Base-by-base conservation (phyloP, 2,113 vertebrate species). In the Microcebus murinus region DNA sequence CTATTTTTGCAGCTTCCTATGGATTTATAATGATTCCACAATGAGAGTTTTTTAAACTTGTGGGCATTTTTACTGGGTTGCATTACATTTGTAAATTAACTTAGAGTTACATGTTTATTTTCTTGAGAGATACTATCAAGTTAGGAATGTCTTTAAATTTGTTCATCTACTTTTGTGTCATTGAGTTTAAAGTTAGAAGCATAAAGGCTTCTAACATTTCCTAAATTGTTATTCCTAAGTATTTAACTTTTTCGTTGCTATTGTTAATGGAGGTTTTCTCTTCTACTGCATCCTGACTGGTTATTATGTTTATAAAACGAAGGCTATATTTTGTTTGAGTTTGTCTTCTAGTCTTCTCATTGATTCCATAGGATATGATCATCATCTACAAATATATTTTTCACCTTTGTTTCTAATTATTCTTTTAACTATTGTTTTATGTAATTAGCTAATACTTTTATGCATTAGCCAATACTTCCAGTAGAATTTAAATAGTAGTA, bases 261-360 rank as follows among this genome's bases (percentile, higher is more conserved):
- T 73, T 96, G 34, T 82, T 52, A 31, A 61, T 48, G 34, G 25
- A 86, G 14, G 13, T 36, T 86, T 79, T 34, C 25, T 36, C 36
- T 48, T 48, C 55, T 27, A 57, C 65, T 55, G 1, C 77, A 42
- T 87, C n/a, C 45, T 67, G 20, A 65, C 50, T 82, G 52, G 42
- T 76, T 77, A 48, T 84, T 67, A 8, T 80, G 36, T 94, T 76
- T n/a, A 83, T 29, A 74, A 94, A 94, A 87, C 61, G 25, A 74
- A 94, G 8, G 18, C 29, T 93, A 8, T 11, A 83, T n/a, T 65
- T 84, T 81, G 36, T 42, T 63, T 67, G 52, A 85, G 25, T 87
- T 76, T 45, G 31, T 65, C 52, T 87, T 95, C 45, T 29, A 70
- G 36, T 57, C 52, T 87, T 95, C 45, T 29, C 36, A 52, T 34